phyloP scores from a whole-genome alignment of 2,888 invertebrate genomes.

The Ophonus ardosiacus region DNA sequence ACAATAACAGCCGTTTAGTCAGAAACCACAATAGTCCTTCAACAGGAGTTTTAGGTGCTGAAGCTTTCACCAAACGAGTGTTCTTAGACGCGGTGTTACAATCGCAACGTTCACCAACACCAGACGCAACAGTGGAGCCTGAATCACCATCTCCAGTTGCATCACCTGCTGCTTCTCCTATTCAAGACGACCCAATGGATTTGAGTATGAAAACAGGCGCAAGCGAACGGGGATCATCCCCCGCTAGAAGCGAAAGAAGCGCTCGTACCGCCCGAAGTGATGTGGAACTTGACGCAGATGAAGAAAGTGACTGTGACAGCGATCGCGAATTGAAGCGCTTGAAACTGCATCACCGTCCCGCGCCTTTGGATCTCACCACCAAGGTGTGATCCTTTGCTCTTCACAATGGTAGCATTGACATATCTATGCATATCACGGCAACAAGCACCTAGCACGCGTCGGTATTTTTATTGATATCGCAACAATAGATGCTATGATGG shows the following conservation, averaged over 20 bases:
- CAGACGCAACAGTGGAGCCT: constrained; percentile 74
- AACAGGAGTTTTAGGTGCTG: constrained; percentile 74
- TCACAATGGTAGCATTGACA: constrained; percentile 25
- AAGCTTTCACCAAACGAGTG: constrained; percentile 84
- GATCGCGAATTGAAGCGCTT: constrained; percentile 78
- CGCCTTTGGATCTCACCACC: constrained; percentile 83
- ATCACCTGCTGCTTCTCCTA: constrained; percentile 71
- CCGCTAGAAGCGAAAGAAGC: constrained; percentile 71
- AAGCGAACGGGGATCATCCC: constrained; percentile 74
- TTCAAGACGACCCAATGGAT: constrained; percentile 89
- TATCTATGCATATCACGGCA: constrained; percentile 65
- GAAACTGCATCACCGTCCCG: constrained; percentile 76
- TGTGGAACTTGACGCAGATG: constrained; percentile 77
- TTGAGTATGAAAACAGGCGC: constrained; percentile 86
- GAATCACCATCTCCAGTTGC: constrained; percentile 68
- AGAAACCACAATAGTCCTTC: constrained; percentile 76
- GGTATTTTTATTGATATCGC: constrained; percentile 64
- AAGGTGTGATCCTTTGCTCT: constrained; percentile 78
- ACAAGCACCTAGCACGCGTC: constrained; percentile 51
- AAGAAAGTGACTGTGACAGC: constrained; percentile 77
- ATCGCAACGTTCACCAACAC: constrained; percentile 80
- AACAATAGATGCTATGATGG: constrained; percentile 60
- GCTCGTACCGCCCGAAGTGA: constrained; percentile 69
- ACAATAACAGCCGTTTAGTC: constrained; percentile 75
- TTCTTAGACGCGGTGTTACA: constrained; percentile 87